Evolutionary conservation across 1,140 invertebrate genomes (phyloP).

Genomic region (Drosophila eugracilis): DNA sequence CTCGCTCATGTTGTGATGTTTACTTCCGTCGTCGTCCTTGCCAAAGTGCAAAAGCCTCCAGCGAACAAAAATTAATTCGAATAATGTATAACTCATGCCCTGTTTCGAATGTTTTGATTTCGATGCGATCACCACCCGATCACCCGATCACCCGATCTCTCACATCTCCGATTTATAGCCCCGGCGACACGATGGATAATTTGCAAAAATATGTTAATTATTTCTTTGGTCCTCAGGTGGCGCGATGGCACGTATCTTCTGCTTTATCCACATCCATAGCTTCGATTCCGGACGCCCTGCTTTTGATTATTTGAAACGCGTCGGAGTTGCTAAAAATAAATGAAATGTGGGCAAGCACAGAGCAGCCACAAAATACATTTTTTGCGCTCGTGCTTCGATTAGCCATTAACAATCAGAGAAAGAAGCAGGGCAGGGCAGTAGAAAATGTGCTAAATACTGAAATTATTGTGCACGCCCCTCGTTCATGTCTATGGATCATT

Average conservation of each 20-base stretch:
- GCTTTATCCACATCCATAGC: constrained; percentile 4
- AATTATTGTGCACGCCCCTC: constrained; percentile 43
- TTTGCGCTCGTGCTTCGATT: constrained; percentile 62
- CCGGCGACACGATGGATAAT: constrained; percentile 46
- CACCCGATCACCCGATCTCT: constrained; percentile 26
- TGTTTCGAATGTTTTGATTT: constrained; percentile 24
- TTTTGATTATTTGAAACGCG: constrained; percentile 62
- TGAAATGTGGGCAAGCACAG: constrained; percentile 52
- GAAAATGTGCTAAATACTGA: constrained; percentile 69
- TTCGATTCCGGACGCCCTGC: constrained; percentile 4
- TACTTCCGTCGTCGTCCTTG: constrained; percentile 72
- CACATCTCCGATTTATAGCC: constrained; percentile 56
- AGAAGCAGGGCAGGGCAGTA: constrained; percentile 5
- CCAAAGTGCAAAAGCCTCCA: constrained; percentile 68
- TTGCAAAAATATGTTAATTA: constrained; percentile 75
- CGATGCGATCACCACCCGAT: too few relatives aligned
- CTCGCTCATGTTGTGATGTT: constrained; percentile 32
- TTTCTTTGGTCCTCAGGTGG: constrained; percentile 29
- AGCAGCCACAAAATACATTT: constrained; percentile 30
- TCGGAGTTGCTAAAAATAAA: constrained; percentile 69
- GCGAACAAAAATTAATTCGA: constrained; percentile 5
- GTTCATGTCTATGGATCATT: constrained; percentile 42
- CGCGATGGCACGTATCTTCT: constrained; percentile 4
- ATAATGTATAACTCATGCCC: constrained; percentile 22
- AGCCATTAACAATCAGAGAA: constrained; percentile 19